Conservation (phyloP, 2,888 invertebrate genomes). For the Agonopterix heracliana region DNA sequence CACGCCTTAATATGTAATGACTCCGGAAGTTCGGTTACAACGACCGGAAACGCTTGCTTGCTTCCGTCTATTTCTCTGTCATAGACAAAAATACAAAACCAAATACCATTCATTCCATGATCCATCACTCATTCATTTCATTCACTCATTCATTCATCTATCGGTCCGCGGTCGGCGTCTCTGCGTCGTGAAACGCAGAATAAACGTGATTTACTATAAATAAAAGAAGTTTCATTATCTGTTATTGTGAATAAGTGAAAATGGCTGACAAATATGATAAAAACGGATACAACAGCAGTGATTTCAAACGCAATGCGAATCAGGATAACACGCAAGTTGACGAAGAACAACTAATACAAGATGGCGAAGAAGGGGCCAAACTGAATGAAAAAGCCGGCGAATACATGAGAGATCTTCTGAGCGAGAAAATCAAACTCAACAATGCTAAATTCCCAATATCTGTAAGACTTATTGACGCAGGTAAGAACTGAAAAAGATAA, state of each 20-base stretch:
- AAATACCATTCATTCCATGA: too few relatives aligned
- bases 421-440: constrained; percentile 81
- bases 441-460: constrained; percentile 82
- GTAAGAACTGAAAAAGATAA: constrained; percentile 50
- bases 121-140: too few relatives aligned
- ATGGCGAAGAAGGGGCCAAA: constrained; percentile 74
- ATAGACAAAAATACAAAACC: too few relatives aligned
- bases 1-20: too few relatives aligned
- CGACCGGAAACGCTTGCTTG: too few relatives aligned
- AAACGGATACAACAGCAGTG: constrained; percentile 64
- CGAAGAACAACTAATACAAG: constrained; percentile 60
- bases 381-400: constrained; percentile 84
- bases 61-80: too few relatives aligned
- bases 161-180: too few relatives aligned
- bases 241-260: constrained; percentile 1
- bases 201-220: too few relatives aligned
- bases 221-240: too few relatives aligned
- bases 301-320: constrained; percentile 63
- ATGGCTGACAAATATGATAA: constrained; percentile 64
- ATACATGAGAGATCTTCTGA: constrained; percentile 84
- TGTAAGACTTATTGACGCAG: constrained; percentile 83
- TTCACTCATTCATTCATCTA: too few relatives aligned
- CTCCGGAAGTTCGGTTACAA: too few relatives aligned
- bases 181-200: too few relatives aligned
- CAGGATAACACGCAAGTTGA: constrained; percentile 30